Evolutionary conservation across 2,113 vertebrate species (phyloP).

Genomic region (Nettapus auritus): DNA sequence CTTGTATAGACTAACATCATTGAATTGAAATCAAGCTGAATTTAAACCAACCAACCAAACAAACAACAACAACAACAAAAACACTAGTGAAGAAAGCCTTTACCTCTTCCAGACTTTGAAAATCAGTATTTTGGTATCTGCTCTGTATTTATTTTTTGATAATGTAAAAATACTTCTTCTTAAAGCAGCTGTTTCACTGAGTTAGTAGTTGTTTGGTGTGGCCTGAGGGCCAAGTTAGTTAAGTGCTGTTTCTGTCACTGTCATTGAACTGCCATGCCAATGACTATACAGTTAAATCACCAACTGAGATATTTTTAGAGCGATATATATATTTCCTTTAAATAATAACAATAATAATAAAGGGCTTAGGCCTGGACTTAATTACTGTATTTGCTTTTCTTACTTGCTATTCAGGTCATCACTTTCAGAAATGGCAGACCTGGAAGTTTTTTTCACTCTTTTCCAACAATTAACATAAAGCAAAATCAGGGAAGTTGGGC

Average conservation of each 20-base stretch:
- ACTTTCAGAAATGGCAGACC: not conserved
- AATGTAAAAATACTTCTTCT: not conserved
- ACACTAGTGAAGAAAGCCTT: not conserved
- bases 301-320: not conserved
- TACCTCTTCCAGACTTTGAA: not conserved
- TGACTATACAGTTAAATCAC: not conserved
- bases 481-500: not conserved
- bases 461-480: not conserved
- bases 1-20: not conserved
- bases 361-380: not conserved
- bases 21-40: not conserved
- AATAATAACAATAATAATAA: not conserved
- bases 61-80: not conserved
- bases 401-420: not conserved
- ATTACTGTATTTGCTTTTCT: not conserved
- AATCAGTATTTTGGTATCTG: not conserved
- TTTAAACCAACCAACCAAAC: too few relatives aligned
- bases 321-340: not conserved
- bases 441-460: not conserved
- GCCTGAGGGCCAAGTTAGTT: not conserved
- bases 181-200: not conserved
- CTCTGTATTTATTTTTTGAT: not conserved
- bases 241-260: not conserved
- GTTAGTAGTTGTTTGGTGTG: rapidly evolving
- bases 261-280: not conserved